These are phyloP conservation scores for Megaceryle maxima DNA, from an alignment of 2,113 vertebrate species.

Conservation along the genomic window DNA sequence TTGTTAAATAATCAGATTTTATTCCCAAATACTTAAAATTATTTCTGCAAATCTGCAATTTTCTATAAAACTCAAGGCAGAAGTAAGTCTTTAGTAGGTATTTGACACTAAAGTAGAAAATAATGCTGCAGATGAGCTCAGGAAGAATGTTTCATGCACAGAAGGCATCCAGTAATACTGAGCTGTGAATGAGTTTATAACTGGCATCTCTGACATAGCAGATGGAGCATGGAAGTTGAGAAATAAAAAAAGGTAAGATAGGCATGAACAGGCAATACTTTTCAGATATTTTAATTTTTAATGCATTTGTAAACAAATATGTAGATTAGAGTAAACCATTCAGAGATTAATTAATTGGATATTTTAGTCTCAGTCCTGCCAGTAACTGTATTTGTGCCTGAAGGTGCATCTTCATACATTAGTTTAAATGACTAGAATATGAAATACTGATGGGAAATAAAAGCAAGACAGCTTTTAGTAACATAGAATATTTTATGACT, in stretches of 20 bases:
- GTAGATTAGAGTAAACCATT: background rate
- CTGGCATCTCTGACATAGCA: background rate
- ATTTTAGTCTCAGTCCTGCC: background rate
- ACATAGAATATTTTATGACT: background rate
- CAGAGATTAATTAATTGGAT: background rate
- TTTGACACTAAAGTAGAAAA: background rate
- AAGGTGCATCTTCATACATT: background rate
- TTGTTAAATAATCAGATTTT: background rate
- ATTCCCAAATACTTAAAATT: background rate
- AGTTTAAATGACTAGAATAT: background rate
- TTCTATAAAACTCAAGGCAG: background rate
- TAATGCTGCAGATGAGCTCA: background rate
- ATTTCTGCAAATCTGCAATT: background rate
- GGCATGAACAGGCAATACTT: background rate
- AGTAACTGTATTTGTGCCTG: background rate
- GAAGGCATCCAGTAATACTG: background rate
- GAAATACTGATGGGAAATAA: slow-evolving; percentile 26
- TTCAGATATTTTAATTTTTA: background rate
- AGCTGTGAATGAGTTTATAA: background rate
- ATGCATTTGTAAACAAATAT: background rate
- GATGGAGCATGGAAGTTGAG: background rate
- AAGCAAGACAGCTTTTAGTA: background rate
- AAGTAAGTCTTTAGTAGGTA: background rate
- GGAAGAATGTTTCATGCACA: background rate
- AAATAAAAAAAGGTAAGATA: background rate